phyloP scores from a whole-genome alignment of 2,113 vertebrate species.

The Smithornis capensis region DNA sequence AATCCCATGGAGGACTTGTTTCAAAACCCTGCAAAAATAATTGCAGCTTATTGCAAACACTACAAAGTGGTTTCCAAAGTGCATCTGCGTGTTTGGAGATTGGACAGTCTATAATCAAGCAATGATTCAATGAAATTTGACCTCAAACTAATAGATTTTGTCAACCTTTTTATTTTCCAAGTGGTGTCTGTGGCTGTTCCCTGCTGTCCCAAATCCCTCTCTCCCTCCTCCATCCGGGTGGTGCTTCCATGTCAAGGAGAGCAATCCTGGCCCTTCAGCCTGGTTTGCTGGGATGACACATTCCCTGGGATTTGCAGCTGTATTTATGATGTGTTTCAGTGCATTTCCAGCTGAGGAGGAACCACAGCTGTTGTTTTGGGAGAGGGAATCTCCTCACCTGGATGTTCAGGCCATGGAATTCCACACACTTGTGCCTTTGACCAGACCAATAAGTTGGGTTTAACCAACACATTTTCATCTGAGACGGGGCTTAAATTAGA shows the following conservation, averaged over 20 bases:
- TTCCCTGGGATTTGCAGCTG: not conserved
- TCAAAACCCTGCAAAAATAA: slow-evolving; percentile 44
- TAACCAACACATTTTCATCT: not conserved
- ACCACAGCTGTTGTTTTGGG: not conserved
- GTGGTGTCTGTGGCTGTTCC: not conserved
- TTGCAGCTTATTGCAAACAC: slow-evolving; percentile 32
- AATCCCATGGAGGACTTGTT: slow-evolving; percentile 1
- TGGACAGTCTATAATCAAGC: not conserved
- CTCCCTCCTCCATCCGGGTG: not conserved
- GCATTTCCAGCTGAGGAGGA: not conserved
- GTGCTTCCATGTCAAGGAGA: not conserved
- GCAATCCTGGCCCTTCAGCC: not conserved
- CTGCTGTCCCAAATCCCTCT: slow-evolving; percentile 8
- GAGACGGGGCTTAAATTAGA: not conserved
- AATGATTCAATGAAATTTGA: slow-evolving; percentile 50
- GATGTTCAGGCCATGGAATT: not conserved
- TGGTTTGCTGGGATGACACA: not conserved
- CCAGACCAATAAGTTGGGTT: not conserved
- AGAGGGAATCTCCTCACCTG: not conserved
- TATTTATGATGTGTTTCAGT: not conserved
- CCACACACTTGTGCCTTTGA: not conserved
- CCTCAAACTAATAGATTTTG: slow-evolving; percentile 53
- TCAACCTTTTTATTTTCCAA: slow-evolving; percentile 23
- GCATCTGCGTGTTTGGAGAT: not conserved
- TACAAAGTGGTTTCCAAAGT: not conserved